Conservation (phyloP, 2,888 invertebrate species). For the Neoitamus cyanurus region DNA sequence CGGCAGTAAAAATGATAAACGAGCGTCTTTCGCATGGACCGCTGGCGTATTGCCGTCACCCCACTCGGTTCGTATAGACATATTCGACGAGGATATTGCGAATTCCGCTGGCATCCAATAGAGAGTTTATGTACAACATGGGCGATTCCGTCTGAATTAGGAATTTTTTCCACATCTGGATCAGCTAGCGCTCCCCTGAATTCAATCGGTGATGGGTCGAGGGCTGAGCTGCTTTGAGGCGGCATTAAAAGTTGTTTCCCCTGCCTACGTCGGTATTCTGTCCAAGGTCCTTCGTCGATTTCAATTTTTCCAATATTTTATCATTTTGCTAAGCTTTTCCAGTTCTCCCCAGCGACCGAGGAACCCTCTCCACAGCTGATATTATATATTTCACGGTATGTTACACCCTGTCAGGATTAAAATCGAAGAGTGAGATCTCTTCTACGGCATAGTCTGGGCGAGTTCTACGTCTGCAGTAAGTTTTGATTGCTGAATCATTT, state of each 20-base stretch:
- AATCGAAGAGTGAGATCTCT: not conserved
- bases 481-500: slow-evolving; percentile 12
- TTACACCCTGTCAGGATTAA: slow-evolving; percentile 2
- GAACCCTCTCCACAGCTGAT: not conserved
- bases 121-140: slow-evolving; percentile 14
- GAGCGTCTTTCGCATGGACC: not conserved
- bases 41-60: not conserved
- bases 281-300: not conserved
- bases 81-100: slow-evolving; percentile 22
- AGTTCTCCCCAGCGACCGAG: not conserved
- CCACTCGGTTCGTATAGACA: not conserved
- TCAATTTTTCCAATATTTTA: slow-evolving; percentile 27
- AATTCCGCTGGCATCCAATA: slow-evolving; percentile 15
- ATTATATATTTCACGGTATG: not conserved
- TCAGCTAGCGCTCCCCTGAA: not conserved
- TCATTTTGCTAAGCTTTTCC: not conserved
- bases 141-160: not conserved
- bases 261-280: not conserved
- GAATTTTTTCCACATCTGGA: slow-evolving; percentile 37
- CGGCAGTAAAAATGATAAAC: slow-evolving; percentile 41
- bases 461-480: not conserved
- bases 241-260: slow-evolving; percentile 20
- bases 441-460: not conserved
- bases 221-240: not conserved
- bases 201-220: not conserved